Evolutionary conservation across 2,113 vertebrate species (phyloP).

Genomic region (Ameiurus melas): DNA sequence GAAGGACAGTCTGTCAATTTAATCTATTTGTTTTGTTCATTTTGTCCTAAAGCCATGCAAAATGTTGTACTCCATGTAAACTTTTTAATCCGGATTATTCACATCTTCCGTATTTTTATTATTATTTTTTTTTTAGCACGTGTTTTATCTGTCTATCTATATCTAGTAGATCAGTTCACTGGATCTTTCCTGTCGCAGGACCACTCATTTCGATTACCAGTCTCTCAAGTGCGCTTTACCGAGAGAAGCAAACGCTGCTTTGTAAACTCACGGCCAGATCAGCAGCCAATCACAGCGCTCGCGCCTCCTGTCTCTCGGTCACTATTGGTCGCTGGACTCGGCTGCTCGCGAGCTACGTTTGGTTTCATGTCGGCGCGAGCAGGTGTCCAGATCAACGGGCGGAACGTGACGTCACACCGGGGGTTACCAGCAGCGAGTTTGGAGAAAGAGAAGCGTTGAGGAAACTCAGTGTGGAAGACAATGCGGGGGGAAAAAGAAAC

Average conservation of each 20-base stretch:
- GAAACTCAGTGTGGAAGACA: constrained; percentile 11
- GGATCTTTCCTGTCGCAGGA: not conserved
- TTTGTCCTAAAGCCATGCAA: not conserved
- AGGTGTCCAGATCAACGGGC: constrained; percentile 53
- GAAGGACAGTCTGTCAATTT: not conserved
- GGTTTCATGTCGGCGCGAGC: constrained; percentile 36
- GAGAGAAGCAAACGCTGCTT: not conserved
- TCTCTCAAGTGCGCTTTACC: not conserved
- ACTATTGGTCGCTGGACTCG: constrained; percentile 5
- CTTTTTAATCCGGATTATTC: not conserved
- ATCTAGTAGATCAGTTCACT: not conserved
- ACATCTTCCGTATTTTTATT: not conserved
- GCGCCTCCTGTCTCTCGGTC: not conserved
- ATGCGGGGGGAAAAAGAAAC: not conserved
- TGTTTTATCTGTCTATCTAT: not conserved
- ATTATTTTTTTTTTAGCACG: not conserved
- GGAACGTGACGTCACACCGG: constrained; percentile 55
- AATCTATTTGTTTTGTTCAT: not conserved
- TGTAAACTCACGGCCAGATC: not conserved
- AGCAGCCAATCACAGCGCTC: constrained; percentile 9
- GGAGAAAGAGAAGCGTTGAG: constrained; percentile 21
- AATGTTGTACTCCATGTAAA: not conserved
- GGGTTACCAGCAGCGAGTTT: constrained; percentile 49
- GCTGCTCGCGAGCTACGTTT: constrained; percentile 18
- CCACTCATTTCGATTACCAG: not conserved